Evolutionary conservation across 1,140 invertebrate genomes (phyloP).

Genomic region (Nebria ingens): DNA sequence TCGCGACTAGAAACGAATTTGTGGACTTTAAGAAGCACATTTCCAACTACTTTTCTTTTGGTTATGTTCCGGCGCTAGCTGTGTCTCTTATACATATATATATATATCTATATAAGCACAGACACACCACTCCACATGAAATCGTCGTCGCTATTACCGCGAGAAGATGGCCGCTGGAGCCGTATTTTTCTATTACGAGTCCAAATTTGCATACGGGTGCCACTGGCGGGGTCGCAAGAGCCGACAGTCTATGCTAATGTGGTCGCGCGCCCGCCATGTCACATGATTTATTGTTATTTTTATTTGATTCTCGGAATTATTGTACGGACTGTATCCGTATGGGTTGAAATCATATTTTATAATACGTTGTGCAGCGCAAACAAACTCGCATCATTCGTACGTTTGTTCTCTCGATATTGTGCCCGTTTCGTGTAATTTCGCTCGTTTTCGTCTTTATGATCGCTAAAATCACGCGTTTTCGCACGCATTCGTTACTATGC

Average conservation of each 20-base stretch:
- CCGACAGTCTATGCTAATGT: slow-evolving; percentile 35
- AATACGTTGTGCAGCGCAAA: slow-evolving; percentile 8
- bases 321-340: slow-evolving; percentile 39
- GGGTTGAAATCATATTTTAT: slow-evolving; percentile 38
- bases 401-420: not conserved
- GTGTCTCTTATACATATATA: too few species aligned
- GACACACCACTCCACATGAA: too few species aligned
- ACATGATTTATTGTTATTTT: slow-evolving; percentile 36
- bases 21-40: too few species aligned
- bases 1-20: too few species aligned
- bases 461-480: not conserved
- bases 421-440: not conserved
- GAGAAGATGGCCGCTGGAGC: slow-evolving; percentile 24
- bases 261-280: not conserved
- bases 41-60: too few species aligned
- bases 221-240: slow-evolving; percentile 10
- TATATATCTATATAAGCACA: too few species aligned
- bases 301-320: slow-evolving; percentile 38
- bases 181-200: slow-evolving; percentile 21
- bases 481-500: not conserved
- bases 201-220: slow-evolving; percentile 32
- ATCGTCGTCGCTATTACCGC: not conserved
- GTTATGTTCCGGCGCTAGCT: too few species aligned
- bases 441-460: not conserved
- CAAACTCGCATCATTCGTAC: not conserved